phyloP scores from a whole-genome alignment of 2,797 vertebrate genomes.

The Lepus townsendii region DNA sequence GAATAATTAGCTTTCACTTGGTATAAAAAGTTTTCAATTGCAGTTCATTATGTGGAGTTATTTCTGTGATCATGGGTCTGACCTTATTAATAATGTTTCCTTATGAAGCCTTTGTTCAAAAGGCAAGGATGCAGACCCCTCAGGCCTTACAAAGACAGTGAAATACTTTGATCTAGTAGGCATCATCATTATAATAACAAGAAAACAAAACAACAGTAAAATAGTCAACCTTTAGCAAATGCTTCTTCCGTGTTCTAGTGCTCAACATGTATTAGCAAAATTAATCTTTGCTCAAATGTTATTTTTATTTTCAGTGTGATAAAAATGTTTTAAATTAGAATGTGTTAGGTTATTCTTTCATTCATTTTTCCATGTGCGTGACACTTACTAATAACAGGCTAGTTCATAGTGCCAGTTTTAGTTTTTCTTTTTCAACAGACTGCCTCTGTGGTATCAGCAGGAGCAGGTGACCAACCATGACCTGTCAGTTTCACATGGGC shows the following conservation, averaged over 20 bases:
- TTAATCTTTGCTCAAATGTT: not conserved
- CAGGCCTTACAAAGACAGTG: not conserved
- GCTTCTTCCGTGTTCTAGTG: not conserved
- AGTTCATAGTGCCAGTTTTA: not conserved
- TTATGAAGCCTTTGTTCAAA: not conserved
- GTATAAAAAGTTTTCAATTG: not conserved
- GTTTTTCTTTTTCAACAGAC: not conserved
- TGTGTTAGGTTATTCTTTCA: not conserved
- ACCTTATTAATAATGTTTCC: not conserved
- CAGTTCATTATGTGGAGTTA: not conserved
- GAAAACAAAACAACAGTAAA: not conserved
- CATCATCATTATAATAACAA: not conserved
- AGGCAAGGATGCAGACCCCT: not conserved
- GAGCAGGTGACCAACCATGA: not conserved
- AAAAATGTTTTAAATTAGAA: not conserved
- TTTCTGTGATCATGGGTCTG: not conserved
- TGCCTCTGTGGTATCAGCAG: not conserved
- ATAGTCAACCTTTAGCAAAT: not conserved
- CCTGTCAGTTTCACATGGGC: no score
- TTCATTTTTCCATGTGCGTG: not conserved
- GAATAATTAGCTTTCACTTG: not conserved
- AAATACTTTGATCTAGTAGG: constrained; percentile 10
- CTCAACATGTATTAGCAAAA: not conserved
- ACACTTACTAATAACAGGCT: not conserved
- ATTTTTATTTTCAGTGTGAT: not conserved